A percentile compares a stretch with the other conserved stretches of the same genome.
Conservation (phyloP, 2,113 vertebrate genomes). For the Pseudonaja textilis region DNA sequence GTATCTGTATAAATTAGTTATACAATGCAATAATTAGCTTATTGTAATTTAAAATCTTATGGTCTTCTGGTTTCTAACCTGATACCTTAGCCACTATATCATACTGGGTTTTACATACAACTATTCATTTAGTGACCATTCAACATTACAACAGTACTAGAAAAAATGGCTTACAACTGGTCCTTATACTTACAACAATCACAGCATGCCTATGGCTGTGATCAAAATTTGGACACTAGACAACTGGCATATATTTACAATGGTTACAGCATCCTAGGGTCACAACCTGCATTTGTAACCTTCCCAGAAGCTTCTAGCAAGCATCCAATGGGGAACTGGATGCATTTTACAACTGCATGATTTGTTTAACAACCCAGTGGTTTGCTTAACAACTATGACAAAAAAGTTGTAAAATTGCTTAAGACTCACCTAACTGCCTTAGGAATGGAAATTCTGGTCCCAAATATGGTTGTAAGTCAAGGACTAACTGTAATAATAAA, state of each 20-base stretch:
- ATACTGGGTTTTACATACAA: background rate
- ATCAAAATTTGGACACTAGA: background rate
- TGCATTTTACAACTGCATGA: background rate
- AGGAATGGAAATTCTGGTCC: background rate
- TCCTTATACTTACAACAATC: background rate
- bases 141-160: background rate
- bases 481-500: background rate
- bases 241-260: background rate
- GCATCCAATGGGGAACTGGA: background rate
- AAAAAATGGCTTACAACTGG: background rate
- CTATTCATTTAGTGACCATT: background rate
- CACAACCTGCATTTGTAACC: background rate
- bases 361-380: background rate
- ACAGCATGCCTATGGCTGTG: background rate
- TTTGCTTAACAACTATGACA: background rate
- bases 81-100: background rate
- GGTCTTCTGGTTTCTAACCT: background rate
- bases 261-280: background rate
- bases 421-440: background rate
- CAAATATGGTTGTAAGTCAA: background rate
- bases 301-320: background rate
- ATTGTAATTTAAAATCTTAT: background rate
- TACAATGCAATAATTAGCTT: background rate
- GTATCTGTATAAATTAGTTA: background rate
- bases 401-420: background rate